phyloP scores from a whole-genome alignment of 2,888 invertebrate genomes.

The Drosophila limbata region DNA sequence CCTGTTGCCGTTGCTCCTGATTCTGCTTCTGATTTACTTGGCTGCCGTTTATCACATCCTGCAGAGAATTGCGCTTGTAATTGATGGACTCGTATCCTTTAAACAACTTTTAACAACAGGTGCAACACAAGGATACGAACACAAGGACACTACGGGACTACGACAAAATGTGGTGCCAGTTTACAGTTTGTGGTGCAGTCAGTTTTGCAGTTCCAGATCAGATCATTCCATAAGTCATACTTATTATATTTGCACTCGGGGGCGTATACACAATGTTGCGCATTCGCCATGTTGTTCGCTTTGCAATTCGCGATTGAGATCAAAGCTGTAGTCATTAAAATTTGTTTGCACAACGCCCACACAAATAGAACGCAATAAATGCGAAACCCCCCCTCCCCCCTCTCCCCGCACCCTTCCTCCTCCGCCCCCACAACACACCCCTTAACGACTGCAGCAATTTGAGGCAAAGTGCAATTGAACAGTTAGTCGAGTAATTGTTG shows the following conservation, averaged over 20 bases:
- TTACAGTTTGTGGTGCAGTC: slow-evolving; percentile 20
- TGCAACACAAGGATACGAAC: slow-evolving; percentile 40
- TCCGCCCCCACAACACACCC: background rate
- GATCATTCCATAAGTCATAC: slow-evolving; percentile 6
- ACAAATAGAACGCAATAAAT: slow-evolving; percentile 39
- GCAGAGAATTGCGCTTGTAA: slow-evolving; percentile 55
- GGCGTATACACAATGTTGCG: slow-evolving; percentile 41
- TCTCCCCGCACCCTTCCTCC: no score
- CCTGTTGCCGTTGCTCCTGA: background rate
- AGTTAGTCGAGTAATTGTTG: background rate
- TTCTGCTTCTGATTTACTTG: background rate
- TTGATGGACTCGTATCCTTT: slow-evolving; percentile 14
- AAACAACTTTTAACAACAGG: slow-evolving; percentile 5
- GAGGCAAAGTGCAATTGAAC: background rate
- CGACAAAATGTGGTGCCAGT: slow-evolving; percentile 35
- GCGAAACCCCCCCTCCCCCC: slow-evolving; percentile 2
- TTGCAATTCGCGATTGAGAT: slow-evolving; percentile 26
- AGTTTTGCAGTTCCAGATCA: slow-evolving; percentile 4
- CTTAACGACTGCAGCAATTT: slow-evolving; percentile 19
- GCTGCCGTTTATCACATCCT: slow-evolving; percentile 63
- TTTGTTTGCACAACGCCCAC: slow-evolving; percentile 40
- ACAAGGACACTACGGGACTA: slow-evolving; percentile 47
- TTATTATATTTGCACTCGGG: background rate
- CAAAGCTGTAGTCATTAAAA: slow-evolving; percentile 42
- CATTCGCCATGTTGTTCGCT: slow-evolving; percentile 23